Percentiles rank a stretch among this genome's conserved stretches.
phyloP scores from a whole-genome alignment of 2,797 vertebrate species.

The Psittacula derbiana region DNA sequence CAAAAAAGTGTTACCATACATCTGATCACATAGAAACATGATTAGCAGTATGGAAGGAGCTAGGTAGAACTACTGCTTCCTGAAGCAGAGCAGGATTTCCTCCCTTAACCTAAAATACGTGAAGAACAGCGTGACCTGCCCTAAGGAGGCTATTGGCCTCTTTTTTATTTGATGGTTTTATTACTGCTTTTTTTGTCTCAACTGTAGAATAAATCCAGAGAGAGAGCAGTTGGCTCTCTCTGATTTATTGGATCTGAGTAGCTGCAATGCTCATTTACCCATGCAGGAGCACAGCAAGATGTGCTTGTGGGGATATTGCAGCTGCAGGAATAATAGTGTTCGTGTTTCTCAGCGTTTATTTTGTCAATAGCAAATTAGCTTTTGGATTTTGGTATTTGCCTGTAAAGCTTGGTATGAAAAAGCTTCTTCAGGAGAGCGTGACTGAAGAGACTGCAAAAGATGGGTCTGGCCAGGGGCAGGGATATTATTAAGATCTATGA shows the following conservation, averaged over 20 bases:
- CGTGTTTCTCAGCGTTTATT: neutral
- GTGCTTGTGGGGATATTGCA: neutral
- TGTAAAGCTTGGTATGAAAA: neutral
- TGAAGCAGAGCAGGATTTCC: neutral
- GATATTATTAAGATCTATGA: neutral
- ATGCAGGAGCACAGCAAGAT: neutral
- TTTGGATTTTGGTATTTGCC: neutral
- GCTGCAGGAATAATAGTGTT: neutral
- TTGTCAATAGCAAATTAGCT: neutral
- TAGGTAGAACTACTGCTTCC: neutral
- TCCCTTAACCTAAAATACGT: neutral
- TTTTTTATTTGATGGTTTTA: neutral
- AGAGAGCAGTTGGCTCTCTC: neutral
- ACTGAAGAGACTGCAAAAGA: neutral
- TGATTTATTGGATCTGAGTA: neutral
- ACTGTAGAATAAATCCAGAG: neutral
- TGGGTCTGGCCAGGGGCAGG: neutral
- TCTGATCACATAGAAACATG: neutral
- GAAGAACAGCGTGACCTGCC: neutral
- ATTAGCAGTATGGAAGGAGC: accelerated
- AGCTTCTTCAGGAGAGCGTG: neutral
- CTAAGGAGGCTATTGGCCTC: constrained; percentile 12
- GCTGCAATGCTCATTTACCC: neutral
- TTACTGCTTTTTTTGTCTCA: constrained; percentile 15
- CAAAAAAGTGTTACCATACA: accelerated